Base-by-base conservation (phyloP, 2,888 invertebrate species). In the Phania funesta region DNA sequence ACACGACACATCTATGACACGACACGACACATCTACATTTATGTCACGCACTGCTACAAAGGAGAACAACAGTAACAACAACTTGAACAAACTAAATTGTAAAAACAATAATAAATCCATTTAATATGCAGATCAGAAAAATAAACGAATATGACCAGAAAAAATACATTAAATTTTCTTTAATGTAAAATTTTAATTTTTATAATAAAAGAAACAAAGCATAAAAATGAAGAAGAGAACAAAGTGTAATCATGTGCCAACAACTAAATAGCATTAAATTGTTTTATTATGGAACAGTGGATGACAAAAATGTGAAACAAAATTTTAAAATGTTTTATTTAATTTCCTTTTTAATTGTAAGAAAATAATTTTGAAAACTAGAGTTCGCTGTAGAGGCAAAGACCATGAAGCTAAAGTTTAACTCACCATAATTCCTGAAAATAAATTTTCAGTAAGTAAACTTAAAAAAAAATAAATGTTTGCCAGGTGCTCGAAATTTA, bases 81-180 rank as follows among this genome's bases (percentile, higher is more conserved):
- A 60, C 22, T n/a, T 64, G 16, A 20, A 50, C 13, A 44, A 41
- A 32, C 8, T 54, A 70, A 60, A 52, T 67, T 54, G 9, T 48
- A 44, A 50, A 22, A 44, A 48, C 11, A 73, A 46, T 62, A 64
- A 58, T 18, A 68, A 76, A 80, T 70, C 52, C 80, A 83, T 80
- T 80, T 50, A 77, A 78, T 67, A 74, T 74, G 78, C 78, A 74
- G 44, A 44, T 46, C 56, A 82, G 68, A 64, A 50, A 35, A 62
- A 38, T 38, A 35, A 75, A 56, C 29, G 54, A 64, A 60, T 38
- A 73, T n/a, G 26, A n/a, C 48, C 46, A 18, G 11, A 7, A 80
- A 32, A 11, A 26, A 64, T 41, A 24, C 38, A 38, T 75, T 75
- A 50, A 38, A 62, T 62, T 60, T 62, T 74, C 38, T 29, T 56